These are phyloP conservation scores for Branchipolynoe longqiensis DNA, from an alignment of 2,888 invertebrate genomes.

Conservation along the genomic window DNA sequence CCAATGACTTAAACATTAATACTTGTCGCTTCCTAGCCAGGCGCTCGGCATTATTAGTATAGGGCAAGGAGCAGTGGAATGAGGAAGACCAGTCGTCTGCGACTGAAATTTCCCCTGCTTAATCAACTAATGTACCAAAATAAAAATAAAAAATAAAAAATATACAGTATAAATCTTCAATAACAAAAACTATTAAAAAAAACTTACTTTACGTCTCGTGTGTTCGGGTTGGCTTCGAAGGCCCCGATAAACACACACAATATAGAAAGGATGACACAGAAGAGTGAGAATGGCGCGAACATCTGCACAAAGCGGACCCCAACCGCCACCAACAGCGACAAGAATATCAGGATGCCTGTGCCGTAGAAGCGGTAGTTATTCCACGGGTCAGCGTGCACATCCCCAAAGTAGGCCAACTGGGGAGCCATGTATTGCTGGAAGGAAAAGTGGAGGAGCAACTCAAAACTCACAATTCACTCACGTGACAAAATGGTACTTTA, in stretches of 20 bases:
- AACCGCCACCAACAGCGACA: constrained; percentile 94
- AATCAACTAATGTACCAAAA: no score
- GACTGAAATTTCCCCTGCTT: no score
- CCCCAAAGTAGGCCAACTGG: constrained; percentile 92
- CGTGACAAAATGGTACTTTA: no score
- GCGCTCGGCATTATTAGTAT: no score
- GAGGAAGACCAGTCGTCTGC: no score
- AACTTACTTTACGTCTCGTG: constrained; percentile 63
- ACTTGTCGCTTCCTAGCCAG: no score
- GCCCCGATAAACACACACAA: constrained; percentile 95
- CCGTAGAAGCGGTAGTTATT: constrained; percentile 99
- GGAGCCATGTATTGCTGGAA: constrained; percentile 70
- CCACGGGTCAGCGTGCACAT: constrained; percentile 87
- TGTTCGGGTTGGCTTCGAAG: constrained; percentile 82
- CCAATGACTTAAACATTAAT: no score
- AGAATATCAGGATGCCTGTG: constrained; percentile 90
- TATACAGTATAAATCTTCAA: no score
- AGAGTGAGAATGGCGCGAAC: constrained; percentile 96
- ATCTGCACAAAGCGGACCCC: constrained; percentile 99
- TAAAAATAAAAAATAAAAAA: no score
- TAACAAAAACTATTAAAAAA: not conserved
- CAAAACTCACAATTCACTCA: no score
- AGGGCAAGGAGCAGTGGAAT: no score
- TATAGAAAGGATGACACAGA: constrained; percentile 96
- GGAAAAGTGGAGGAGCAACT: no score